phyloP scores from a whole-genome alignment of 2,797 vertebrate species.

The Neomorphus geoffroyi region DNA sequence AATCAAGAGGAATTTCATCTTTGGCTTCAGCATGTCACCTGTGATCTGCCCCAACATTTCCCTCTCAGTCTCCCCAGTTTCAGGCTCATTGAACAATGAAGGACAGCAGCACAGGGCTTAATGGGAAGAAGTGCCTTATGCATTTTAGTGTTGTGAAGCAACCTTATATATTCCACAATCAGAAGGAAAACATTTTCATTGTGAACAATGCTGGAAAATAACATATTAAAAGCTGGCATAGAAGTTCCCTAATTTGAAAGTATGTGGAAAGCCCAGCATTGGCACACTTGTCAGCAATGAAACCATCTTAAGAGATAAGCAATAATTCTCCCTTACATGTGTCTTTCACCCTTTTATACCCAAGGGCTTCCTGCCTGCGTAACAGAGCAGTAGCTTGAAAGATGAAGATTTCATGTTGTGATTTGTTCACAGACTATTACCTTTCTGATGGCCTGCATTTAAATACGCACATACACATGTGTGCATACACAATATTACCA shows the following conservation, averaged over 20 bases:
- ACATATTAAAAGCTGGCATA: neutral
- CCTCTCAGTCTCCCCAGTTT: neutral
- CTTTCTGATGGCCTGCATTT: neutral
- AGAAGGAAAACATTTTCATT: neutral
- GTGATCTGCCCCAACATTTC: neutral
- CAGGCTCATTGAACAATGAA: neutral
- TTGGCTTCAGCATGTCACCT: neutral
- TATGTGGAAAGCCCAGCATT: neutral
- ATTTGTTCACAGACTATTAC: neutral
- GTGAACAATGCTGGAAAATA: neutral
- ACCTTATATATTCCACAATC: neutral
- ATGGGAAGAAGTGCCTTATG: neutral
- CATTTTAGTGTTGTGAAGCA: neutral
- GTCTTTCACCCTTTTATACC: neutral
- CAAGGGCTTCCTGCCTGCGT: neutral
- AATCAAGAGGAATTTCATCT: neutral
- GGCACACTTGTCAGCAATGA: neutral
- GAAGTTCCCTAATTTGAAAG: neutral
- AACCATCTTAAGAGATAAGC: neutral
- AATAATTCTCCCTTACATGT: neutral
- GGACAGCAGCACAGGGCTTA: neutral
- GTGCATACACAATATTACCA: neutral
- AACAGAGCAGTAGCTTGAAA: neutral
- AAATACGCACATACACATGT: accelerated
- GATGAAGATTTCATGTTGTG: neutral